phyloP scores from a whole-genome alignment of 2,888 invertebrate species.

The Marasmarcha lunaedactyla region DNA sequence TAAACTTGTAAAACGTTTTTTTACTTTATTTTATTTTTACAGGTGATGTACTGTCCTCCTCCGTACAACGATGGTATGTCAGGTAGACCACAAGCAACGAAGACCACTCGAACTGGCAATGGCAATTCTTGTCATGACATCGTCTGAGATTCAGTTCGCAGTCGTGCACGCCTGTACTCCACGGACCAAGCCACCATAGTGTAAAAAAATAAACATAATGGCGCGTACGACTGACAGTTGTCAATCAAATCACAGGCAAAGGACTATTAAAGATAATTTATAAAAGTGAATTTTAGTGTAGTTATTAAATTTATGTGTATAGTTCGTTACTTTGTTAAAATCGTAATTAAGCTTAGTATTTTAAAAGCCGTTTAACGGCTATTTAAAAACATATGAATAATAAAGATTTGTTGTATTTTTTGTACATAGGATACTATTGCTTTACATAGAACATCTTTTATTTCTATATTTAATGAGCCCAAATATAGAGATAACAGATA shows the following conservation, averaged over 20 bases:
- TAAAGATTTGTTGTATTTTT: neutral
- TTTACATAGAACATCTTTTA: neutral
- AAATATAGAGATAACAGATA: neutral
- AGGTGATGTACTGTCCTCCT: constrained; percentile 73
- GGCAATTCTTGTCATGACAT: constrained; percentile 74
- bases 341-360: no score
- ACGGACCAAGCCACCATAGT: constrained; percentile 45
- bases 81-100: constrained; percentile 69
- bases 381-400: neutral
- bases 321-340: neutral
- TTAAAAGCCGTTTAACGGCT: no score
- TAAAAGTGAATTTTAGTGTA: neutral
- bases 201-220: constrained; percentile 18
- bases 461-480: constrained; percentile 2
- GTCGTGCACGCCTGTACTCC: constrained; percentile 33
- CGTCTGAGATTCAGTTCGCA: constrained; percentile 53
- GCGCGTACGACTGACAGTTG: neutral
- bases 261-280: constrained; percentile 1
- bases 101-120: constrained; percentile 77
- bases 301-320: neutral
- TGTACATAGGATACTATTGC: neutral
- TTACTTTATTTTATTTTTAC: constrained; percentile 20
- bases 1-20: no score
- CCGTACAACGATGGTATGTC: constrained; percentile 53
- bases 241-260: neutral